Evolutionary conservation across 2,888 invertebrate species (phyloP), one percentile per base, ranked within the genome.

Genomic region (Julus scandinavius): DNA sequence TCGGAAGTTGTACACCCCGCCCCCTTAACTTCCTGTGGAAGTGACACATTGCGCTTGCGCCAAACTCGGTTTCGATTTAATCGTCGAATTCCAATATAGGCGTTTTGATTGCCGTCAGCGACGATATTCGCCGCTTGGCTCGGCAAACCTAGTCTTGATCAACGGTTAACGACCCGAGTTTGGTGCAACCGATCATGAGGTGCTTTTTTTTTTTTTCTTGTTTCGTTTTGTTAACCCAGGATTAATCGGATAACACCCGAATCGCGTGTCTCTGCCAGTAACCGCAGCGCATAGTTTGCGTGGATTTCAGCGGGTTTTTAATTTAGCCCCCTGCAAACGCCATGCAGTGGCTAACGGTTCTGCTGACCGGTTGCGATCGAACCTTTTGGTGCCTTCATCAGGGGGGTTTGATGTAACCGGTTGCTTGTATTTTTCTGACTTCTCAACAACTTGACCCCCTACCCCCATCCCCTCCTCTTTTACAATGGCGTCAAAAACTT

Each of bases 211-310:
- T 29, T 29, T 17, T 17, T 17, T 29, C 1, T 29, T 29, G 29
- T 29, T 29, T 29, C 29, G 29, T 29, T 29, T 29, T 58, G 58
- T 4, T 15, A 20, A 29, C 4, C 11, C 38, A 2, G 38, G 80
- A 80, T 45, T 45, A 7, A 45, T 45, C 15, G 80, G 80, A 80
- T 40, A 80, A 38, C 38, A 45, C 45, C 80, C 80, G 38, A 80
- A 80, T 80, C 80, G 29, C 80, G 80, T 29, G 38, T 38, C 80
- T 80, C 80, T 80, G 80, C 80, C 80, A 29, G 80, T 80, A 29
- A 80, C 80, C 38, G 13, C 80, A 80, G 38, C 80, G 80, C 80
- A 80, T 80, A 80, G 80, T 80, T 80, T 80, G 80, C 80, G 80
- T 80, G 80, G 80, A 80, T 80, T 80, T 80, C 80, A 80, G 80